phyloP scores from a whole-genome alignment of 2,113 vertebrate genomes.

The Varanus komodoensis region DNA sequence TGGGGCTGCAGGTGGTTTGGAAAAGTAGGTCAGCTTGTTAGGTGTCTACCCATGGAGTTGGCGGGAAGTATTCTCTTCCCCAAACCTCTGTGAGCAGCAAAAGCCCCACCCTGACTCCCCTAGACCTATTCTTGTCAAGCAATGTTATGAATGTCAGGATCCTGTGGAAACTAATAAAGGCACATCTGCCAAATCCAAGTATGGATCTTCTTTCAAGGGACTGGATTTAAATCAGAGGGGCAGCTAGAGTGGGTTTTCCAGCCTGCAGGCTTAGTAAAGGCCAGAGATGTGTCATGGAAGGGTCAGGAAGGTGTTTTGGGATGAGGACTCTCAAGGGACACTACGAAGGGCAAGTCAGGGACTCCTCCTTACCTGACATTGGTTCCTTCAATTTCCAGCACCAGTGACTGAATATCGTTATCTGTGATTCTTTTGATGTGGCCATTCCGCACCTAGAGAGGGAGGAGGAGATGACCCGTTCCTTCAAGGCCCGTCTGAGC shows the following conservation, averaged over 20 bases:
- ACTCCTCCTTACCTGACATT: slow-evolving; percentile 88
- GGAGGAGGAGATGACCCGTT: background rate
- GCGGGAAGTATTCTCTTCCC: background rate
- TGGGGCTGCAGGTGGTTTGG: no score
- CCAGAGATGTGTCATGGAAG: no score
- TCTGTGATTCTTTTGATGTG: slow-evolving; percentile 95
- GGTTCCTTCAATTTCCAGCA: slow-evolving; percentile 93
- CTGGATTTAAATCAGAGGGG: no score
- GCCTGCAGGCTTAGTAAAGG: no score
- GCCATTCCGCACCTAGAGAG: slow-evolving; percentile 90
- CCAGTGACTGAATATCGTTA: slow-evolving; percentile 94
- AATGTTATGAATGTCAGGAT: background rate
- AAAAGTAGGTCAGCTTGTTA: no score
- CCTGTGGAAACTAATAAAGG: background rate
- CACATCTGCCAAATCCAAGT: background rate
- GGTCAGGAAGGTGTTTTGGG: background rate
- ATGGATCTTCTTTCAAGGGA: no score
- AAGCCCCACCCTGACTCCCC: background rate
- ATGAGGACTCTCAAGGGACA: background rate
- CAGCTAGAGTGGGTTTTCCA: no score
- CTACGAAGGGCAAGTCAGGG: background rate
- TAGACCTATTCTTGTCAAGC: background rate
- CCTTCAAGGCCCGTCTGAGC: background rate
- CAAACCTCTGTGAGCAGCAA: background rate
- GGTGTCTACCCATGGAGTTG: no score